phyloP scores from a whole-genome alignment of 2,888 invertebrate genomes.

The Ceratothoa steindachneri region DNA sequence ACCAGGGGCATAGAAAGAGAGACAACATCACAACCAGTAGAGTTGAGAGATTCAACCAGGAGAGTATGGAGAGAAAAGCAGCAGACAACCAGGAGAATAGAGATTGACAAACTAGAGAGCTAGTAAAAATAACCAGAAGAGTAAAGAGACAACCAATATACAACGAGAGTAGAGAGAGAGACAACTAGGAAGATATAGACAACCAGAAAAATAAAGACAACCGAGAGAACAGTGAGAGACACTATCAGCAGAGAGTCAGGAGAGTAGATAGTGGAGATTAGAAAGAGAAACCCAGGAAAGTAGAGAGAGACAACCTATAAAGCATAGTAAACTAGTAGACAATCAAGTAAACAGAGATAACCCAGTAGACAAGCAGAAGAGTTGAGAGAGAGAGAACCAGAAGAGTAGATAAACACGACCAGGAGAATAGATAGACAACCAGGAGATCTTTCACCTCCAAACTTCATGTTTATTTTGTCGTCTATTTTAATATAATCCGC shows the following conservation, averaged over 20 bases:
- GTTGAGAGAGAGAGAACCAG: neutral
- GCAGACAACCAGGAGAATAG: neutral
- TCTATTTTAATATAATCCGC: no score
- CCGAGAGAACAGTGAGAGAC: neutral
- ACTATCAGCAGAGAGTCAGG: neutral
- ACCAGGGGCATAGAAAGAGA: no score
- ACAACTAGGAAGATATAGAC: constrained; percentile 12
- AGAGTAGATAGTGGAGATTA: neutral
- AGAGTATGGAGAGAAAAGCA: neutral
- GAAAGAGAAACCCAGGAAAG: neutral
- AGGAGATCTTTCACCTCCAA: no score
- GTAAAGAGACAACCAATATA: neutral
- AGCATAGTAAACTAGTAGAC: no score
- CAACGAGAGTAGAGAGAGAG: constrained; percentile 19
- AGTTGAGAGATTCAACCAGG: neutral
- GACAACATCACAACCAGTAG: neutral
- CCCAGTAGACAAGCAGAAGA: no score
- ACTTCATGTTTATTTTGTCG: no score
- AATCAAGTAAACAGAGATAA: no score
- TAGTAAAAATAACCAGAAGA: constrained; percentile 3
- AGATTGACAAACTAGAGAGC: neutral
- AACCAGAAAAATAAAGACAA: neutral
- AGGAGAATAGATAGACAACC: no score
- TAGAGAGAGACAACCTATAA: neutral
- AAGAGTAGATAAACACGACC: no score